Conservation (phyloP, 2,888 invertebrate genomes). For the Eudiplozoon nipponicum region DNA sequence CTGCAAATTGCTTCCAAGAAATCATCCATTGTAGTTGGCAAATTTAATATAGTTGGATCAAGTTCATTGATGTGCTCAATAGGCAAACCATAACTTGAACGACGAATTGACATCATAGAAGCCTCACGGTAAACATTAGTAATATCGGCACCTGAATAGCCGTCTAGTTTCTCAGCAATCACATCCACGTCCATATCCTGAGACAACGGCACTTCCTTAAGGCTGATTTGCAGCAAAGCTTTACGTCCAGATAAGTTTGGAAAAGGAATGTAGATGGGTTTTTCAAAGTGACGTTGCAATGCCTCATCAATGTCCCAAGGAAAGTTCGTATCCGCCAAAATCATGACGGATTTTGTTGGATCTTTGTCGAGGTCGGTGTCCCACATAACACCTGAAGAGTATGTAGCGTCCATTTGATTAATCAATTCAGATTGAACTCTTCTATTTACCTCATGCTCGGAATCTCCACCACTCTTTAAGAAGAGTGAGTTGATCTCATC, state of each 20-base stretch:
- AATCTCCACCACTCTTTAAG: conserved; percentile 64
- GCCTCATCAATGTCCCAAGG: conserved; percentile 98
- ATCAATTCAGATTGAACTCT: conserved; percentile 80
- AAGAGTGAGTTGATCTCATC: conserved; percentile 94
- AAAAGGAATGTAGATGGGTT: conserved; percentile 79
- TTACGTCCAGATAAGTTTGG: too few species aligned
- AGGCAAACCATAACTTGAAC: conserved; percentile 59
- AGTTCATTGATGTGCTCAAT: conserved; percentile 71
- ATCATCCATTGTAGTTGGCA: conserved; percentile 63
- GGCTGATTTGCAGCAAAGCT: too few species aligned
- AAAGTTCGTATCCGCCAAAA: conserved; percentile 83
- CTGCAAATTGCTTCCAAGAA: conserved; percentile 64
- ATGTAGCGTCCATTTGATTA: conserved; percentile 73
- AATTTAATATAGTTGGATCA: conserved; percentile 55
- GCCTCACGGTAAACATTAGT: conserved; percentile 78
- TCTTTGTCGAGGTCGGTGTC: conserved; percentile 16
- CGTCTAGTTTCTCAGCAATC: conserved; percentile 21
- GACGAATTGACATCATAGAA: conserved; percentile 89
- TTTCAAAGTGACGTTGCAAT: conserved; percentile 58
- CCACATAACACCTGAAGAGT: too few species aligned
- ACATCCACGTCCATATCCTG: conserved; percentile 44
- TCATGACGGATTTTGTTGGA: conserved; percentile 40
- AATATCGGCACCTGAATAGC: conserved; percentile 90
- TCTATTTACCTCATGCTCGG: conserved; percentile 80
- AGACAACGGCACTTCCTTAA: conserved; percentile 50